These are phyloP conservation scores for Gymnoscopelus braueri DNA, from an alignment of 2,797 vertebrate species.

Conservation along the genomic window DNA sequence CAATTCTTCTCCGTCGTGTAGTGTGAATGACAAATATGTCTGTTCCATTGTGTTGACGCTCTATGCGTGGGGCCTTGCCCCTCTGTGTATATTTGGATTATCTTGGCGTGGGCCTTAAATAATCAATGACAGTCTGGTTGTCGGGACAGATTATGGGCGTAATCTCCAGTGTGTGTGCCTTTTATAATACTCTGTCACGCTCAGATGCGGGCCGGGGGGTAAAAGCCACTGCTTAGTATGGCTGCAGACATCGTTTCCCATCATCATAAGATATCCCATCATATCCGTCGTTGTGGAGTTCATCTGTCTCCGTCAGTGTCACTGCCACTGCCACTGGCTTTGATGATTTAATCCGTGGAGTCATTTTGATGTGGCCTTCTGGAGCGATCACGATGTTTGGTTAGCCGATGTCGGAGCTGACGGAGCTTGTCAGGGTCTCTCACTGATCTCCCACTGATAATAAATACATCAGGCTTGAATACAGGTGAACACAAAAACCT, in stretches of 20 bases:
- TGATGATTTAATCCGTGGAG: constrained; percentile 33
- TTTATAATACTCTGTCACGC: constrained; percentile 55
- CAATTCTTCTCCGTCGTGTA: too few species aligned
- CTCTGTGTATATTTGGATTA: not conserved
- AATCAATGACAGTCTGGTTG: constrained; percentile 67
- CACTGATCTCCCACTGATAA: too few species aligned
- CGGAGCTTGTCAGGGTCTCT: too few species aligned
- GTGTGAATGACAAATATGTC: too few species aligned
- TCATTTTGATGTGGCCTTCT: constrained; percentile 41
- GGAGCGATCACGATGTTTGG: not conserved
- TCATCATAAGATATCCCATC: constrained; percentile 38
- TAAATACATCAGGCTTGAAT: too few species aligned
- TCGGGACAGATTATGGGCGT: constrained; percentile 68
- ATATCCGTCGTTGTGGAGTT: constrained; percentile 13
- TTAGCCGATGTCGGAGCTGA: too few species aligned
- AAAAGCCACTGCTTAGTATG: constrained; percentile 43
- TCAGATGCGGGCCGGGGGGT: constrained; percentile 29
- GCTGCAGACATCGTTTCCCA: constrained; percentile 50
- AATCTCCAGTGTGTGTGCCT: constrained; percentile 63
- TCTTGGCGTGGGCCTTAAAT: constrained; percentile 48
- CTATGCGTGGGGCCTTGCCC: too few species aligned
- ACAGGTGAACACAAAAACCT: too few species aligned
- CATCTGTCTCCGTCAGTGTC: constrained; percentile 9
- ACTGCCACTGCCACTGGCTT: not conserved
- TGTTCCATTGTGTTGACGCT: too few species aligned